Conservation (phyloP, 53 echinoderm and acorn worm genomes). For the Stichopus horrens region DNA sequence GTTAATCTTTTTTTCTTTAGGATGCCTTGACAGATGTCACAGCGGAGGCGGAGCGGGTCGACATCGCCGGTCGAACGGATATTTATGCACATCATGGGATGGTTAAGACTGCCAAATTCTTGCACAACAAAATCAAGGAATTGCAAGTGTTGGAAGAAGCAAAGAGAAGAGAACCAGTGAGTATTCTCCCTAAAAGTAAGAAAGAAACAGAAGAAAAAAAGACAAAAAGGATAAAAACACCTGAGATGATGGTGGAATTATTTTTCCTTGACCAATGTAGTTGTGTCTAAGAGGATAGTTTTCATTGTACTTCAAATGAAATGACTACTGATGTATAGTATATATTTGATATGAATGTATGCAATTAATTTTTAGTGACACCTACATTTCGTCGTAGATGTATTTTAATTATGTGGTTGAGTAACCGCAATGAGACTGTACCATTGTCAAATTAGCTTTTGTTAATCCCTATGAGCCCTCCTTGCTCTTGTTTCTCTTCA, state of each 20-base stretch:
- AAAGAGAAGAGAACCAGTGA: slow-evolving; percentile 72
- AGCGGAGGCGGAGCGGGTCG: slow-evolving; percentile 76
- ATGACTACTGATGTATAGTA: not conserved
- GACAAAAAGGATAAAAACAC: not conserved
- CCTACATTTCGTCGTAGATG: not conserved
- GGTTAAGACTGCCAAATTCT: slow-evolving; percentile 70
- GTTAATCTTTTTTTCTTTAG: slow-evolving; percentile 44
- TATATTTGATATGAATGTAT: not conserved
- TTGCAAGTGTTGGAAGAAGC: slow-evolving; percentile 77
- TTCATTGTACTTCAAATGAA: not conserved
- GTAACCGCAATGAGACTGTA: not conserved
- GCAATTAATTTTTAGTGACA: not conserved
- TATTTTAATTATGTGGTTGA: too few relatives aligned
- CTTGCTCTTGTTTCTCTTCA: slow-evolving; percentile 31
- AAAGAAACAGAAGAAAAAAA: not conserved
- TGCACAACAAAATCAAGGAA: slow-evolving; percentile 63
- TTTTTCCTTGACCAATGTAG: not conserved
- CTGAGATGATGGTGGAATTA: not conserved
- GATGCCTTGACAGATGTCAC: slow-evolving; percentile 91
- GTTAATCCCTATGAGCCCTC: not conserved
- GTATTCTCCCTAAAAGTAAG: not conserved
- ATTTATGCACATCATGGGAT: slow-evolving; percentile 93
- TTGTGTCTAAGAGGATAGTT: not conserved
- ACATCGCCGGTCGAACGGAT: slow-evolving; percentile 72
- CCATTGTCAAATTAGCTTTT: not conserved